These are phyloP conservation scores for Lateolabrax maculatus DNA, from an alignment of 2,797 vertebrate species.

Conservation along the genomic window DNA sequence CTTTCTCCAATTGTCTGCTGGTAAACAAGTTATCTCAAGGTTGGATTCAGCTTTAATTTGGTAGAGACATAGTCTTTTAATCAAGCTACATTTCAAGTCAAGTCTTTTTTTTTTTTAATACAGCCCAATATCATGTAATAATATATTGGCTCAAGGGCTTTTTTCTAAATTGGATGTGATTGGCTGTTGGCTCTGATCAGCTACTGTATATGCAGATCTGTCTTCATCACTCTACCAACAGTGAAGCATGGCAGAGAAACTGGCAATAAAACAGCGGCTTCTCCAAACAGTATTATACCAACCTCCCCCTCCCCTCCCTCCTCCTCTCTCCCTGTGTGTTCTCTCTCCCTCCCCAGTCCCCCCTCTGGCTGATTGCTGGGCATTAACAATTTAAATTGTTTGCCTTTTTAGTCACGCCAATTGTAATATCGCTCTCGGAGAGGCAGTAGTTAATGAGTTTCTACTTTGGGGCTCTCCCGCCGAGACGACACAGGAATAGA, in stretches of 20 bases:
- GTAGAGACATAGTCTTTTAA: not conserved
- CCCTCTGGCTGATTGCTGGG: constrained; percentile 48
- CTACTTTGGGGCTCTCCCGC: constrained; percentile 54
- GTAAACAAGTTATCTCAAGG: not conserved
- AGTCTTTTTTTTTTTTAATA: not conserved
- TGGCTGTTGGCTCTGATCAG: constrained; percentile 1
- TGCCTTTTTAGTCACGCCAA: constrained; percentile 61
- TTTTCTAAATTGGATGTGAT: not conserved
- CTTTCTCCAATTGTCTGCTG: not conserved
- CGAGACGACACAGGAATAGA: constrained; percentile 59
- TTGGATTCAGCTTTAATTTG: not conserved
- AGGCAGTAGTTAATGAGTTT: constrained; percentile 72
- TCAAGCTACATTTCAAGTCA: not conserved
- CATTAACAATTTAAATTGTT: constrained; percentile 68
- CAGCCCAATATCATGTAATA: too few species aligned
- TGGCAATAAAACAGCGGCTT: not conserved
- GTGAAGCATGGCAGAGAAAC: not conserved
- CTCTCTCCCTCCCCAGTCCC: not conserved
- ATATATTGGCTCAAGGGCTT: too few species aligned
- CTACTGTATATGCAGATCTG: too few species aligned
- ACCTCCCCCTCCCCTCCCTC: too few species aligned
- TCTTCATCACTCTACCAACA: not conserved
- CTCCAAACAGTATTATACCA: not conserved
- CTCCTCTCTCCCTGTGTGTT: constrained; percentile 5
- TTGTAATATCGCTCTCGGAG: constrained; percentile 54